Evolutionary conservation across 2,797 vertebrate genomes (phyloP).

Genomic region (Carcharodon carcharias): DNA sequence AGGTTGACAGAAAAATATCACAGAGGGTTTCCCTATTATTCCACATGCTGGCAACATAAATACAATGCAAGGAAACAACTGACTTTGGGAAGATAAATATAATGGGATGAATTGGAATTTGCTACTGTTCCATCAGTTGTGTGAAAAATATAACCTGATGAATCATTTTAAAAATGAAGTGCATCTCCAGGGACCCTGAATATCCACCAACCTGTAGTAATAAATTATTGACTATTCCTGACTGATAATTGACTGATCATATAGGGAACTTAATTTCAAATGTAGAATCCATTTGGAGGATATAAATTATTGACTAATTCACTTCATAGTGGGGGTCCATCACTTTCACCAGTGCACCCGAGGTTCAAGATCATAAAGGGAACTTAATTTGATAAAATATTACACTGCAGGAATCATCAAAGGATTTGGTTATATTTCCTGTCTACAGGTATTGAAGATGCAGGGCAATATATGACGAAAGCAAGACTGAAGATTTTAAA

Average conservation of each 20-base stretch:
- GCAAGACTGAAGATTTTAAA: background rate
- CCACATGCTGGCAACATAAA: background rate
- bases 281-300: no score
- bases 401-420: conserved; percentile 3
- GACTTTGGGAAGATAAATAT: background rate
- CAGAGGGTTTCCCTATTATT: background rate
- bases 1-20: background rate
- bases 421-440: background rate
- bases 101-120: background rate
- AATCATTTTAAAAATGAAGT: conserved; percentile 10
- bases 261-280: no score
- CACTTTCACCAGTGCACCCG: background rate
- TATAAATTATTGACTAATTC: conserved; percentile 15
- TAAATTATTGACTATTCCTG: conserved; percentile 15
- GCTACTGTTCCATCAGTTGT: background rate
- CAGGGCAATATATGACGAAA: background rate
- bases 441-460: background rate
- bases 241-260: no score
- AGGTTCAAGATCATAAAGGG: background rate
- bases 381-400: conserved; percentile 24
- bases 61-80: background rate
- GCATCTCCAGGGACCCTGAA: background rate
- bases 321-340: background rate
- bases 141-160: conserved; percentile 27
- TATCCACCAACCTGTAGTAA: background rate